These are phyloP conservation scores for Tympanuchus pallidicinctus DNA, from an alignment of 2,113 vertebrate species.

Conservation along the genomic window DNA sequence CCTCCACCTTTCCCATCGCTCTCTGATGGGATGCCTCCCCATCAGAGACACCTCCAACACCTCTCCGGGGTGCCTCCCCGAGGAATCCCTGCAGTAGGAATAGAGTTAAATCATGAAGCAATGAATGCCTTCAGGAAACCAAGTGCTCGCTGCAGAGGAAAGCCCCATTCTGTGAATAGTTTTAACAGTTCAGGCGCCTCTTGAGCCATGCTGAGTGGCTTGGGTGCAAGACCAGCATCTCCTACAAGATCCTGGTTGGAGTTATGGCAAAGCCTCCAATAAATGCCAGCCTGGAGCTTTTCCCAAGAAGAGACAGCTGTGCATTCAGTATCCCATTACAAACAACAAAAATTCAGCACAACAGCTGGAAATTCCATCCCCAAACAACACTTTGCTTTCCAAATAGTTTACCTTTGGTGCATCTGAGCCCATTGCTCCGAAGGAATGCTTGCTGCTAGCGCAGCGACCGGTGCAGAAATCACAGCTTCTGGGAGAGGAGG, in stretches of 20 bases:
- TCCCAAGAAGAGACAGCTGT: constrained; percentile 24
- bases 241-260: too few species aligned
- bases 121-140: background rate
- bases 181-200: background rate
- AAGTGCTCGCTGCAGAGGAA: background rate
- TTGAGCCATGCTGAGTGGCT: background rate
- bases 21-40: accelerated
- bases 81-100: background rate
- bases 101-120: background rate
- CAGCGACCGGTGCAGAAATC: background rate
- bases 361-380: constrained; percentile 61
- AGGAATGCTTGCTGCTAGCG: background rate
- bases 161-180: background rate
- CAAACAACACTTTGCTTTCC: background rate
- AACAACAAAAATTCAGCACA: background rate
- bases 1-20: background rate
- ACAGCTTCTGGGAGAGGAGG: accelerated
- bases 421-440: background rate
- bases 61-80: background rate
- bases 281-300: background rate
- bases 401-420: background rate
- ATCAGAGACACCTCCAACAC: too few species aligned
- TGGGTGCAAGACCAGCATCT: background rate
- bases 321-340: background rate
- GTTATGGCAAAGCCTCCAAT: background rate